A percentile compares a stretch with the other conserved stretches of the same genome.
Evolutionary conservation across 1,140 invertebrate genomes (phyloP).

Genomic region (Zaprionus nigranus): DNA sequence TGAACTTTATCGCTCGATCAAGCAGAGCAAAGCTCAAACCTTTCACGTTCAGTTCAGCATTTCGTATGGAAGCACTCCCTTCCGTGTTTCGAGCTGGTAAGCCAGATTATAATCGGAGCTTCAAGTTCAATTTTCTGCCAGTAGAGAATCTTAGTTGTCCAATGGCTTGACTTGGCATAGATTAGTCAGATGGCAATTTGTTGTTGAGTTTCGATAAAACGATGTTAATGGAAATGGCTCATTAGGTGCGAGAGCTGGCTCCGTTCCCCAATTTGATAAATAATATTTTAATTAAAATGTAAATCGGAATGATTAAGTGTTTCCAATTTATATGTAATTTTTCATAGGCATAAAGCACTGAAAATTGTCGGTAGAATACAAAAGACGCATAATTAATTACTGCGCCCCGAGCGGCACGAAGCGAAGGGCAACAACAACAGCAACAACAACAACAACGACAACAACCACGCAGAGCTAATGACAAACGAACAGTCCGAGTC

Average conservation of each 20-base stretch:
- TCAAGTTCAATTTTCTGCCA: background rate
- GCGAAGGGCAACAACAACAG: conserved; percentile 46
- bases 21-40: no score
- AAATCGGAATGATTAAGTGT: conserved; percentile 81
- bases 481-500: conserved; percentile 54
- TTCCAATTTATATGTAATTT: conserved; percentile 80
- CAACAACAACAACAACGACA: conserved; percentile 34
- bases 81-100: no score
- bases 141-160: background rate
- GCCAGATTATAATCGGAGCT: background rate
- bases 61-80: no score
- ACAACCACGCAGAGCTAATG: conserved; percentile 56
- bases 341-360: conserved; percentile 80
- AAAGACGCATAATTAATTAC: conserved; percentile 80
- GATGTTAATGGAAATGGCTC: conserved; percentile 14
- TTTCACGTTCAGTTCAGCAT: no score
- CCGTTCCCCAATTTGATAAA: conserved; percentile 69
- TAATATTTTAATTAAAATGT: conserved; percentile 83
- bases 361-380: conserved; percentile 79
- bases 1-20: no score
- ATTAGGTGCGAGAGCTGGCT: conserved; percentile 33
- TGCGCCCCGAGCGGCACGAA: conserved; percentile 64
- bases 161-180: background rate
- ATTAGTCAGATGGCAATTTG: background rate
- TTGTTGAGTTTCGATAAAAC: conserved; percentile 17